Evolutionary conservation across 2,113 vertebrate species (phyloP).

Genomic region (Pitta sordida): DNA sequence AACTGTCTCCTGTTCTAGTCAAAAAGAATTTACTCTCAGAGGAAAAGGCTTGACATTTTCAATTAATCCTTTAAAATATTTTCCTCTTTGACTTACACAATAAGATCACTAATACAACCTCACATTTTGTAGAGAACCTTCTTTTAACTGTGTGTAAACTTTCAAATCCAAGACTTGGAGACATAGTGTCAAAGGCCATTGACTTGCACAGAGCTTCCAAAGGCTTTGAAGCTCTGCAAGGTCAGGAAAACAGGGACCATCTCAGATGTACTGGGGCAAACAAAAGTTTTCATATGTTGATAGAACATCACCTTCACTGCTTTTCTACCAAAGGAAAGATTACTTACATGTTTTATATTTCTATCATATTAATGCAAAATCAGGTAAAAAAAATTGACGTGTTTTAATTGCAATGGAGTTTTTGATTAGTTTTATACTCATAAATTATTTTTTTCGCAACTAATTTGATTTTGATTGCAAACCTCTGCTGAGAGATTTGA

Average conservation of each 20-base stretch:
- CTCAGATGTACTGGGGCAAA: not conserved
- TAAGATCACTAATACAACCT: not conserved
- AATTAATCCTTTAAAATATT: constrained; percentile 71
- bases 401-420: not conserved
- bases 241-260: not conserved
- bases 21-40: constrained; percentile 84
- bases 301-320: not conserved
- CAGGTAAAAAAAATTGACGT: not conserved
- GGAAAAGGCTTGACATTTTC: constrained; percentile 77
- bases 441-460: not conserved
- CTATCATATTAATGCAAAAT: not conserved
- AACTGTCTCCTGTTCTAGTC: constrained; percentile 85
- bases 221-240: not conserved
- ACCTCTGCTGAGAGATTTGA: not conserved
- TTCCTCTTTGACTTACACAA: not conserved
- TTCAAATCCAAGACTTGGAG: not conserved
- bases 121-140: not conserved
- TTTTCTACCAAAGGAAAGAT: not conserved
- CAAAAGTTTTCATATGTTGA: not conserved
- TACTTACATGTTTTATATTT: not conserved
- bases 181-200: not conserved
- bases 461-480: not conserved
- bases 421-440: not conserved
- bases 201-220: not conserved
- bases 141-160: not conserved